Evolutionary conservation across 2,888 invertebrate genomes (phyloP).

Genomic region (Euplexia lucipara): DNA sequence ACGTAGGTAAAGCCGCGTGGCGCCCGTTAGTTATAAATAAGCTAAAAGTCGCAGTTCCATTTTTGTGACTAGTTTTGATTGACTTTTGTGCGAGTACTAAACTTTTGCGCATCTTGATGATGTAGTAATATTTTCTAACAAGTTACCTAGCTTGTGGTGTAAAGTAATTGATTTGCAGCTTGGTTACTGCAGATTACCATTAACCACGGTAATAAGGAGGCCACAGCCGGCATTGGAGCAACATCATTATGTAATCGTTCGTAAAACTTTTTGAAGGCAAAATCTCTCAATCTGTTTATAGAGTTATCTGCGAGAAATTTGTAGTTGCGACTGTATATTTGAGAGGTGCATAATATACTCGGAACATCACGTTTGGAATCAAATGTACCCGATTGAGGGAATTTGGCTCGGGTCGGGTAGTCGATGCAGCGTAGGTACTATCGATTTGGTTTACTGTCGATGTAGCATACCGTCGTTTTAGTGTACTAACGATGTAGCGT

Average conservation of each 20-base stretch:
- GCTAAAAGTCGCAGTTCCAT: too few relatives aligned
- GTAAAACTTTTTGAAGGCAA: slow-evolving; percentile 55
- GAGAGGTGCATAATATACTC: too few relatives aligned
- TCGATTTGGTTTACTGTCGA: too few relatives aligned
- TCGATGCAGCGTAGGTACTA: too few relatives aligned
- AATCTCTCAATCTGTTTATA: slow-evolving; percentile 38
- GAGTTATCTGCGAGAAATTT: slow-evolving; percentile 1
- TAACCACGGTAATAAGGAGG: slow-evolving; percentile 62
- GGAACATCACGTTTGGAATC: too few relatives aligned
- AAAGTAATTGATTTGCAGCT: slow-evolving; percentile 68
- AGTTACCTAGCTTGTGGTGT: slow-evolving; percentile 42
- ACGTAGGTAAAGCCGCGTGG: too few relatives aligned
- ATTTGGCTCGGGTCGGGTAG: too few relatives aligned
- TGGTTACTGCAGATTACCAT: slow-evolving; percentile 60
- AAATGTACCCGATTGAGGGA: too few relatives aligned
- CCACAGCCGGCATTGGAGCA: slow-evolving; percentile 54
- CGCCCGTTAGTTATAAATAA: not conserved
- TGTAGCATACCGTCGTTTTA: too few relatives aligned
- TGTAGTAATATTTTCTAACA: slow-evolving; percentile 24
- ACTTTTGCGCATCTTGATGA: slow-evolving; percentile 15
- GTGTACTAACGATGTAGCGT: too few relatives aligned
- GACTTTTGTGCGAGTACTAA: not conserved
- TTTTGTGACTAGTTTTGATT: not conserved
- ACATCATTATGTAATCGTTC: slow-evolving; percentile 57
- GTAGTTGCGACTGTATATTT: not conserved